Base-by-base conservation (phyloP, 2,797 vertebrate genomes). In the Liparis tanakae region DNA sequence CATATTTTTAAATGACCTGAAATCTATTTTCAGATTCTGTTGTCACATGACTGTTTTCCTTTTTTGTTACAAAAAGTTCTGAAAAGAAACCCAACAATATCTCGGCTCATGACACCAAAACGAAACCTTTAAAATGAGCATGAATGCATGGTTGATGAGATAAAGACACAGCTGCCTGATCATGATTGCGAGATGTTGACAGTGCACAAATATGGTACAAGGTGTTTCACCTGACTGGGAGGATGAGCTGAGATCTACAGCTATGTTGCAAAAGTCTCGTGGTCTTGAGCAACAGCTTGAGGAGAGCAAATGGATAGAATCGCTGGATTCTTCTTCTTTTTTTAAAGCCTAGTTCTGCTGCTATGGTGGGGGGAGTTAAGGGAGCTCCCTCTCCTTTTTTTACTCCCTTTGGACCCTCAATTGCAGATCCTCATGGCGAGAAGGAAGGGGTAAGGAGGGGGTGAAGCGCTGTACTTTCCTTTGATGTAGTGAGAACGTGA, bases 401-500 rank as follows among this genome's bases (percentile, higher is more conserved):
- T 10, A n/a, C 87, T 54, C 53, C 87, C 84, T 75, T 79, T 83
- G 87, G 87, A 89, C 86, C 87, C 76, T 89, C 78, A 76, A 77
- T 78, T 87, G 86, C 84, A 83, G 89, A 89, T 91, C 88, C 89
- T 90, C 70, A 58, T 89, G 80, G 89, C 73, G 60, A 89, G 80
- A 74, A 85, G 76, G 79, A 72, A 76, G 76, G 72, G 74, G 76
- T 54, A 70, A 60, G 78, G 71, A 37, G 81, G 86, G 84, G 66
- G 59, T 74, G 84, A 83, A 69, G 86, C 37, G 41, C 82, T 81
- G 83, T 78, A 69, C 83, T 91, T 82, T 76, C 83, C 93, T 95
- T 95, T 94, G 94, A 95, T 93, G 94, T 94, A 86, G 89, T 79
- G 86, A 86, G 90, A 91, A 94, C 90, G 93, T 95, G 94, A 94